Evolutionary conservation across 2,113 vertebrate genomes (phyloP).

Genomic region (Brachyhypopomus gauderio): DNA sequence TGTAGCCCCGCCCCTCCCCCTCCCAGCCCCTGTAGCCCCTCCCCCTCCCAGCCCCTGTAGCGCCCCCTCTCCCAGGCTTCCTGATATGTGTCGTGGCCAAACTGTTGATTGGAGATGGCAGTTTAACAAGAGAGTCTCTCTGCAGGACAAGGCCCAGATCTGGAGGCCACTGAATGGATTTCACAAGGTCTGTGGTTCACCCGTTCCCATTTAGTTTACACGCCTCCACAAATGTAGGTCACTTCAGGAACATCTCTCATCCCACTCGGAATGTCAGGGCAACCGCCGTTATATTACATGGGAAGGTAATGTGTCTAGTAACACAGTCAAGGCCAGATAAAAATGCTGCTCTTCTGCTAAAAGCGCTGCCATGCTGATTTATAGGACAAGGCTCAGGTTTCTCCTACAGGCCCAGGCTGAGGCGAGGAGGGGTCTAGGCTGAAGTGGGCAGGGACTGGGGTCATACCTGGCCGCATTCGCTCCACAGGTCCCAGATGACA

Average conservation of each 20-base stretch:
- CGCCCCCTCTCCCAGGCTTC: not conserved
- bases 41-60: not conserved
- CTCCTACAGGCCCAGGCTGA: conserved; percentile 23
- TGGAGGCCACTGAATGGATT: conserved; percentile 51
- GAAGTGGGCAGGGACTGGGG: conserved; percentile 34
- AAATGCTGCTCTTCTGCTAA: conserved; percentile 12
- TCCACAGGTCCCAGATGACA: conserved; percentile 62
- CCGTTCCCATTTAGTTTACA: conserved; percentile 54
- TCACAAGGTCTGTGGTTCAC: conserved; percentile 50
- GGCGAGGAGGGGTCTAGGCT: conserved; percentile 11
- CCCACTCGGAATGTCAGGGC: not conserved
- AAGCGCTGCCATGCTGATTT: conserved; percentile 14
- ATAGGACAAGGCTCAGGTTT: conserved; percentile 29
- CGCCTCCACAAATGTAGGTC: conserved; percentile 53
- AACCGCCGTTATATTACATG: conserved; percentile 8
- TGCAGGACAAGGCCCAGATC: conserved; percentile 42
- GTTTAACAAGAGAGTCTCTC: conserved; percentile 56
- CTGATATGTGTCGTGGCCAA: conserved; percentile 26
- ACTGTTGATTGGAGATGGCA: conserved; percentile 57
- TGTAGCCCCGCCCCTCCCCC: not conserved
- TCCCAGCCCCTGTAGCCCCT: not conserved
- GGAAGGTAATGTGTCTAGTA: not conserved
- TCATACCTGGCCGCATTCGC: conserved; percentile 58
- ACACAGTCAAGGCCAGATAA: not conserved
- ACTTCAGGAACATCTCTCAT: conserved; percentile 37